Percentiles rank a stretch among this genome's conserved stretches.
phyloP scores from a whole-genome alignment of 1,140 invertebrate species.

The Phocides pigmalion region DNA sequence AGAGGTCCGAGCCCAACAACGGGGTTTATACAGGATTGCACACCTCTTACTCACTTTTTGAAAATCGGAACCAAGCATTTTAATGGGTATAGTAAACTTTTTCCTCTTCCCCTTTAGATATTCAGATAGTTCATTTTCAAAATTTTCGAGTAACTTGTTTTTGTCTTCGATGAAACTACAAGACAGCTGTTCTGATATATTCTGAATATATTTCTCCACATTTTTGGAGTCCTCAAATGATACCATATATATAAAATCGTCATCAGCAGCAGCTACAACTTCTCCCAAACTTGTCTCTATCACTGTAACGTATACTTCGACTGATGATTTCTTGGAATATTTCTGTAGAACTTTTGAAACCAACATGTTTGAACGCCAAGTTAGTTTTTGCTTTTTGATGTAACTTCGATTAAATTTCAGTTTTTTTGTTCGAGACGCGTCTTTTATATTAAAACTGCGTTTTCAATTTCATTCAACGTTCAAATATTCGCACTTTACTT shows the following conservation, averaged over 20 bases:
- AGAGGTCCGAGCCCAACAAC: too few relatives aligned
- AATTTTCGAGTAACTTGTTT: slow-evolving; percentile 55
- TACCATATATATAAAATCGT: slow-evolving; percentile 57
- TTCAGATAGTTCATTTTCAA: slow-evolving; percentile 54
- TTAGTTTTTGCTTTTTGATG: too few relatives aligned
- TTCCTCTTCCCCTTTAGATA: slow-evolving; percentile 65
- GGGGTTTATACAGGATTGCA: too few relatives aligned
- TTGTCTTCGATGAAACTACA: slow-evolving; percentile 55
- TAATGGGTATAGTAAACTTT: slow-evolving; percentile 60
- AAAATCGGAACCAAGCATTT: slow-evolving; percentile 68
- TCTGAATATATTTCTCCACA: slow-evolving; percentile 54
- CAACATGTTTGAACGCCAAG: slow-evolving; percentile 36
- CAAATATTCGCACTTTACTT: too few relatives aligned
- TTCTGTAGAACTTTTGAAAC: slow-evolving; percentile 50
- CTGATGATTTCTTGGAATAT: slow-evolving; percentile 42
- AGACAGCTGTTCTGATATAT: slow-evolving; percentile 44
- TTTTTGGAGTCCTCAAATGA: slow-evolving; percentile 66
- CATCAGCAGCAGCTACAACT: slow-evolving; percentile 60
- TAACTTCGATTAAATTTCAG: too few relatives aligned
- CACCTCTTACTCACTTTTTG: slow-evolving; percentile 71
- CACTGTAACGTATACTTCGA: slow-evolving; percentile 38
- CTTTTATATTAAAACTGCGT: too few relatives aligned
- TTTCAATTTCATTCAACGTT: too few relatives aligned
- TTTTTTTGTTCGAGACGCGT: too few relatives aligned
- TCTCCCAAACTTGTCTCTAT: slow-evolving; percentile 59